Base-by-base conservation (phyloP, 2,113 vertebrate species). In the Sinocyclocheilus maitianheensis region DNA sequence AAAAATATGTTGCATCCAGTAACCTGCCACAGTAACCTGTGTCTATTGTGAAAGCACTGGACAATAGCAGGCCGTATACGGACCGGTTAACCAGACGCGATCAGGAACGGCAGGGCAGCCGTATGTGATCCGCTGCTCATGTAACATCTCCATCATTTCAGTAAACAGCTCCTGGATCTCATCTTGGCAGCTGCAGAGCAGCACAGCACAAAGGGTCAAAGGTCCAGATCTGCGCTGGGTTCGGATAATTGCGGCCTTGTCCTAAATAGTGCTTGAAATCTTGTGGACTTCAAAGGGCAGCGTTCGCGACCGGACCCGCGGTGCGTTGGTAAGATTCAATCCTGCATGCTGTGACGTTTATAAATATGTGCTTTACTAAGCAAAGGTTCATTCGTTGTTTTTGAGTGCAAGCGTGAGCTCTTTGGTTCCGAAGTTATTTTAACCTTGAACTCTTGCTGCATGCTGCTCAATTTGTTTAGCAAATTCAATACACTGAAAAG, bases 161-260 rank as follows among this genome's bases (percentile, higher is more conserved):
- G 86, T 83, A 81, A 87, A 91, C 40, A 85, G 87, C 90, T 89
- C 77, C 88, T 40, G 43, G 87, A 79, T 84, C 85, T 86, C 90
- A 46, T 75, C 75, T 88, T 92, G 91, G 90, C 91, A 88, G 88
- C 74, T 83, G 69, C 79, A 53, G 84, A 91, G 86, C 87, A 88
- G 87, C 81, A 90, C 83, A 88, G 78, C 37, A 83, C 84, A 82
- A 77, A 87, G 76, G 79, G 71, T 72, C 83, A 85, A 81, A 85
- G 84, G 78, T 74, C 55, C 58, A 34, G 51, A 51, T 48, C 77
- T 63, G 85, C 71, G 22, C 69, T 43, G 69, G 69, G 69, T 43
- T 43, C 11, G 37, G 40, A 72, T 72, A 72, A 72, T n/a, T 72
- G 69, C 34, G 37, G 69, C 69, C 58, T 62, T 62, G 58, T 62